Percentiles rank a stretch among this genome's conserved stretches.
Conservation (phyloP, 2,113 vertebrate genomes). For the Sinosuthora webbiana region DNA sequence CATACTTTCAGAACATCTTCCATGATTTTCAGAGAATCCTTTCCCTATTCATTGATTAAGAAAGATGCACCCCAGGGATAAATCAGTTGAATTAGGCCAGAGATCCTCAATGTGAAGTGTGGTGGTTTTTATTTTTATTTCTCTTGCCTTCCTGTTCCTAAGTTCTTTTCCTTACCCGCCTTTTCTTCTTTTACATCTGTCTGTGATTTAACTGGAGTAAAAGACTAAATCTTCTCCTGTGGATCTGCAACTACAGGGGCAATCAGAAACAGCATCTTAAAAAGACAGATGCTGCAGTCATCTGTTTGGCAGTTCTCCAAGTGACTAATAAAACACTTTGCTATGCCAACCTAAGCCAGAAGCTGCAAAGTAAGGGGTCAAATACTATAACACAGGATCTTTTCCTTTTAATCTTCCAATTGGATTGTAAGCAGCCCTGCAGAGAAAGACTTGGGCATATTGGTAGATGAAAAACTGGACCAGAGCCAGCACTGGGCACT, state of each 20-base stretch:
- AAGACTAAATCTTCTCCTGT: neutral
- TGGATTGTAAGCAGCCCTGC: neutral
- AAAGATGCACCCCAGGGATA: neutral
- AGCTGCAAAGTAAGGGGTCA: neutral
- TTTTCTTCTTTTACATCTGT: neutral
- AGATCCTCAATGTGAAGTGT: neutral
- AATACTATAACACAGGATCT: neutral
- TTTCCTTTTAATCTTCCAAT: neutral
- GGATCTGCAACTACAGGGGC: neutral
- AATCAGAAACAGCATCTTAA: neutral
- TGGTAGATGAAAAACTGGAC: neutral
- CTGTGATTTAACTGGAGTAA: neutral
- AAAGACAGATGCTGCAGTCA: neutral
- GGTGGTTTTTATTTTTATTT: neutral
- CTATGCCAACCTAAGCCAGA: neutral
- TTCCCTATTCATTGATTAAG: neutral
- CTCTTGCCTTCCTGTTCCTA: neutral
- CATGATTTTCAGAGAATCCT: neutral
- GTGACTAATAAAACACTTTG: neutral
- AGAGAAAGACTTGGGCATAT: neutral
- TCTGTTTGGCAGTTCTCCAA: neutral
- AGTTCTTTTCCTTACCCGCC: neutral
- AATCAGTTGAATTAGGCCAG: neutral
- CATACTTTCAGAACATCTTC: neutral
- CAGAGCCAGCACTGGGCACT: neutral